A percentile compares a stretch with the other conserved stretches of the same genome.
These are phyloP conservation scores for Danio aesculapii DNA, from an alignment of 2,797 vertebrate species.

Conservation along the genomic window DNA sequence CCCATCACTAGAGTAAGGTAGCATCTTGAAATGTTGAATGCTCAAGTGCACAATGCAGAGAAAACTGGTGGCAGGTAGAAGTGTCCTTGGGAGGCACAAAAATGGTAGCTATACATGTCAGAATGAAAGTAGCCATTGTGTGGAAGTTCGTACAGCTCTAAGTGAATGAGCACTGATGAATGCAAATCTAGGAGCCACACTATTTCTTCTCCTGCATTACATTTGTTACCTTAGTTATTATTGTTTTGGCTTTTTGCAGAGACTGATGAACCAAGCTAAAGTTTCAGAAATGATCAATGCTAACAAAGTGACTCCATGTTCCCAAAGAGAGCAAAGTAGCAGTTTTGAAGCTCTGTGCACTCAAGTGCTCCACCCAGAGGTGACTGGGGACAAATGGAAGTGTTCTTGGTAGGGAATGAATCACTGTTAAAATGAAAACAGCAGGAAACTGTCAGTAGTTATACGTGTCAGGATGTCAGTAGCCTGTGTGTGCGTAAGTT, in stretches of 20 bases:
- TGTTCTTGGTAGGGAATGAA: slow-evolving; percentile 73
- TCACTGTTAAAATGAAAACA: slow-evolving; percentile 70
- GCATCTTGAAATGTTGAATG: no score
- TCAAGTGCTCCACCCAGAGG: slow-evolving; percentile 69
- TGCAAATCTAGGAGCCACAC: no score
- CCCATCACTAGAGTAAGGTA: no score
- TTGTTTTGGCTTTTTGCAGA: slow-evolving; percentile 32
- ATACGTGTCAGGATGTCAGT: slow-evolving; percentile 72
- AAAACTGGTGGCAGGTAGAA: no score
- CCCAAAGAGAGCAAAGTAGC: neutral
- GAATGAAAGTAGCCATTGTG: no score
- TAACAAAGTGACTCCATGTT: slow-evolving; percentile 58
- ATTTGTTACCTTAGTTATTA: neutral
- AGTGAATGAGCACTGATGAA: no score
- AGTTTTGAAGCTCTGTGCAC: neutral
- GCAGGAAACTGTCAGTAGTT: slow-evolving; percentile 74
- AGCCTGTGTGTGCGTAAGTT: slow-evolving; percentile 53
- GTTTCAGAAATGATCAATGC: slow-evolving; percentile 54
- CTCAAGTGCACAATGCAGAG: no score
- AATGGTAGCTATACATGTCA: no score
- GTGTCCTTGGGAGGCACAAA: no score
- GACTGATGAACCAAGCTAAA: slow-evolving; percentile 42
- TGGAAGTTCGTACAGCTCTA: no score
- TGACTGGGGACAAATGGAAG: slow-evolving; percentile 58
- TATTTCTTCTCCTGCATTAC: no score